Percentiles rank a stretch among this genome's conserved stretches.
Conservation (phyloP, 2,113 vertebrate species). For the Sigmodon hispidus region DNA sequence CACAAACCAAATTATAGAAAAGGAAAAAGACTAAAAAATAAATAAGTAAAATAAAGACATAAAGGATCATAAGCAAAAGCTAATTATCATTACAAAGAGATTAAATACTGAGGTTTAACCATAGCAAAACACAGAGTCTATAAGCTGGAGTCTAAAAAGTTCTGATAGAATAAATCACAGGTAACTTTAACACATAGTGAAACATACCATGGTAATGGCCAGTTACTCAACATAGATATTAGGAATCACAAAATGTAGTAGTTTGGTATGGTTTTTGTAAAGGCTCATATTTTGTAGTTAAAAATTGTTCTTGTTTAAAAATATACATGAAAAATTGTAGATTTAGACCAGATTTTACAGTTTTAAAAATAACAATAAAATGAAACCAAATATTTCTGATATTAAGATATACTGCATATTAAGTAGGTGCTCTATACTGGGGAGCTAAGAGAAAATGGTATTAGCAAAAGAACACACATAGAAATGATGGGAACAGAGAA, state of each 20-base stretch:
- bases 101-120: background rate
- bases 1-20: no score
- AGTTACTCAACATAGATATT: background rate
- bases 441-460: background rate
- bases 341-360: background rate
- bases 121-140: background rate
- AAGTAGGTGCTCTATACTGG: background rate
- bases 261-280: background rate
- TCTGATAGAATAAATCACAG: background rate
- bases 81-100: background rate
- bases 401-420: background rate
- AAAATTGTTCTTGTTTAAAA: background rate
- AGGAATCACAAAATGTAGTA: background rate
- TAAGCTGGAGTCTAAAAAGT: background rate
- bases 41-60: background rate
- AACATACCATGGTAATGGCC: background rate
- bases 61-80: background rate
- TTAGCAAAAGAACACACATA: background rate
- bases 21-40: no score
- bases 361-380: constrained; percentile 16
- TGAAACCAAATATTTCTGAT: background rate
- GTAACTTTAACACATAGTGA: background rate
- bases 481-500: background rate
- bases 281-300: background rate
- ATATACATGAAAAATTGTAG: background rate